phyloP scores from a whole-genome alignment of 2,113 vertebrate species.

The Ptilonorhynchus violaceus region DNA sequence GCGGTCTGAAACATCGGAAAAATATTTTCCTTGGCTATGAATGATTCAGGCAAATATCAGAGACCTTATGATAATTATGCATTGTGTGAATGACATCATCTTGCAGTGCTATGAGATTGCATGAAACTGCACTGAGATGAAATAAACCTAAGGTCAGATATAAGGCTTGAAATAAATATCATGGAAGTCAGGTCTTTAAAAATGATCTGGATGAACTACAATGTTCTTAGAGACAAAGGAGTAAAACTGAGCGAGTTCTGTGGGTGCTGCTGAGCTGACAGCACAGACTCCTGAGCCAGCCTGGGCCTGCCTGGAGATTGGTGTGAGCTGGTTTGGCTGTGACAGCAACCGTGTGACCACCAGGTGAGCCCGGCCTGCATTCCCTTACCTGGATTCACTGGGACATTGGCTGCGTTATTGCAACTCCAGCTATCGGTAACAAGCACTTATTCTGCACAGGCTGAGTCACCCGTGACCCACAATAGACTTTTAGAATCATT shows the following conservation, averaged over 20 bases:
- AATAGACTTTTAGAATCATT: neutral
- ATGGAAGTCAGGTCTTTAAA: neutral
- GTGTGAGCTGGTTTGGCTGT: neutral
- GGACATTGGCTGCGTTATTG: no score
- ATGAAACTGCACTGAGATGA: conserved; percentile 13
- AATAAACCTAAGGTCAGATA: neutral
- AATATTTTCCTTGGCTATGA: conserved; percentile 2
- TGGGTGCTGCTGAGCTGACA: neutral
- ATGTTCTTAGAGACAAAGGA: neutral
- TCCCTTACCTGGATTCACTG: neutral
- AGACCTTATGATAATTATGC: conserved; percentile 19
- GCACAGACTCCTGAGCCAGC: neutral
- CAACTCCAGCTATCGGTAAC: neutral
- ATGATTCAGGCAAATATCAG: conserved; percentile 46
- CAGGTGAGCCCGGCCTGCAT: neutral
- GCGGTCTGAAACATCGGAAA: neutral
- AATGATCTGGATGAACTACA: neutral
- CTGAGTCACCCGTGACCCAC: neutral
- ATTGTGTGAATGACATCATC: conserved; percentile 10
- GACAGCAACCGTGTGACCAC: neutral
- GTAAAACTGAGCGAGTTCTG: neutral
- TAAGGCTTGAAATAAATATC: neutral
- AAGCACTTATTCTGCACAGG: neutral
- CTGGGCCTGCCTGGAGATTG: neutral
- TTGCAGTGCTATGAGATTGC: neutral